Evolutionary conservation across 2,797 vertebrate species (phyloP).

Genomic region (Microctenopoma lineatum): DNA sequence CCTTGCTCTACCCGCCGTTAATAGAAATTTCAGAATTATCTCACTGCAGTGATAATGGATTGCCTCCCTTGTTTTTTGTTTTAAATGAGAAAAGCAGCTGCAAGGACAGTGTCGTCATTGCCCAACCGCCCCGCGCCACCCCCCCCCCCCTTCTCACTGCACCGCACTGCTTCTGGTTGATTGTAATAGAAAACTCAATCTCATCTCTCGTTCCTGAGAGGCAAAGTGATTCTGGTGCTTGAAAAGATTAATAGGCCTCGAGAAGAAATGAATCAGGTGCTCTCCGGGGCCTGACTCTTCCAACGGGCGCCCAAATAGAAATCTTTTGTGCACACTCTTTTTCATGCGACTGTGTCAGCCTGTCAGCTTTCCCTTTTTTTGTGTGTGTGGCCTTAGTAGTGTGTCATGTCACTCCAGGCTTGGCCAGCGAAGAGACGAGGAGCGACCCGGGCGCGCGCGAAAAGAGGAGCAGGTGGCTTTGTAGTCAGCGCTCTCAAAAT

Average conservation of each 20-base stretch:
- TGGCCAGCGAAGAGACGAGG: slow-evolving; percentile 20
- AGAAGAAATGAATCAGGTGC: slow-evolving; percentile 84
- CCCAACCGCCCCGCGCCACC: neutral
- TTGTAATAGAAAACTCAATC: slow-evolving; percentile 85
- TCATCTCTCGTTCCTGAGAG: slow-evolving; percentile 78
- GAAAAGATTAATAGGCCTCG: slow-evolving; percentile 84
- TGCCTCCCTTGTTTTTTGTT: slow-evolving; percentile 29
- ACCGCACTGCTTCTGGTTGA: slow-evolving; percentile 61
- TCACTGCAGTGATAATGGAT: slow-evolving; percentile 18
- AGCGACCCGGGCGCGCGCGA: neutral
- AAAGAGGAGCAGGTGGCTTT: slow-evolving; percentile 55
- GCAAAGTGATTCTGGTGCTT: slow-evolving; percentile 83
- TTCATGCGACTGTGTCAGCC: slow-evolving; percentile 19
- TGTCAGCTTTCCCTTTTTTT: slow-evolving; percentile 18
- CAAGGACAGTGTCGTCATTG: slow-evolving; percentile 66
- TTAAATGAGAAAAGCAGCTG: slow-evolving; percentile 45
- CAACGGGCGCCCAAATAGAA: slow-evolving; percentile 70
- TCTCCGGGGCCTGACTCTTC: slow-evolving; percentile 76
- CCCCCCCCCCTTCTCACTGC: neutral
- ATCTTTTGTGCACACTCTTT: slow-evolving; percentile 66
- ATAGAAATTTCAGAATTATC: slow-evolving; percentile 29
- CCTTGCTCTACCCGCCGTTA: slow-evolving; percentile 24
- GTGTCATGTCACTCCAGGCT: slow-evolving; percentile 51
- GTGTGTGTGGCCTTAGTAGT: slow-evolving; percentile 33
- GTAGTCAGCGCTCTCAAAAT: slow-evolving; percentile 44